A percentile compares a stretch with the other conserved stretches of the same genome.
Conservation (phyloP, 2,797 vertebrate species). For the Gambelia wislizenii region DNA sequence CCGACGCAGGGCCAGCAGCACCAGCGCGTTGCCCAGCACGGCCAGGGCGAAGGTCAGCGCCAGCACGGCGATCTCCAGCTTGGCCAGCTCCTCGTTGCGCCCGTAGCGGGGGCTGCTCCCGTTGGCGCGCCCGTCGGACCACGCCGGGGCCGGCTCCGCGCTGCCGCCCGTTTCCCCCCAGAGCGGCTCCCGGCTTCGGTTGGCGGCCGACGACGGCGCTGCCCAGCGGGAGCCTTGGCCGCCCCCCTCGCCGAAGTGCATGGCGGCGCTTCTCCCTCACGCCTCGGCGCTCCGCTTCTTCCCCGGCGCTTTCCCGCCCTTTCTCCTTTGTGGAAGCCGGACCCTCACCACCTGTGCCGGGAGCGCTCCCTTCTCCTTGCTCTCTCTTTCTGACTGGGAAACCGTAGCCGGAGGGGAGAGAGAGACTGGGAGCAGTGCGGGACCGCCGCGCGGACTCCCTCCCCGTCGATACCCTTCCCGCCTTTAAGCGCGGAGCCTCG, state of each 20-base stretch:
- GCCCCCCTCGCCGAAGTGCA: background rate
- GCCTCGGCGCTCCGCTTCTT: background rate
- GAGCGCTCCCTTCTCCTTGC: background rate
- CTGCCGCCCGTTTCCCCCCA: constrained; percentile 11
- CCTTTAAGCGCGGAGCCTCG: background rate
- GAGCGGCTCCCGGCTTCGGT: constrained; percentile 48
- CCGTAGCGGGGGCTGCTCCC: constrained; percentile 71
- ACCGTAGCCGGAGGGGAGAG: background rate
- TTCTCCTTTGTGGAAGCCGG: no score
- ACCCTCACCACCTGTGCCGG: background rate
- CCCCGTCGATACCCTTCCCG: background rate
- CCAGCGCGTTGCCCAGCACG: constrained; percentile 89
- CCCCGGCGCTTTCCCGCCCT: background rate
- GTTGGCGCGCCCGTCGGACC: constrained; percentile 66
- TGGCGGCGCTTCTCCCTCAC: background rate
- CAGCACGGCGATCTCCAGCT: constrained; percentile 92
- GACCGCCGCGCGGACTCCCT: background rate
- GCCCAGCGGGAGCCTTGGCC: background rate
- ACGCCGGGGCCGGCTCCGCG: constrained; percentile 40
- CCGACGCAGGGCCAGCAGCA: constrained; percentile 90
- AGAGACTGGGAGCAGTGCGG: accelerated
- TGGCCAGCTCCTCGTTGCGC: constrained; percentile 92
- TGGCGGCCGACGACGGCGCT: constrained; percentile 15
- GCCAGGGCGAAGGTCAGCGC: constrained; percentile 92
- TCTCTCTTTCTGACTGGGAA: background rate